These are phyloP conservation scores for Bovichtus diacanthus DNA, from an alignment of 2,797 vertebrate genomes.

Conservation along the genomic window DNA sequence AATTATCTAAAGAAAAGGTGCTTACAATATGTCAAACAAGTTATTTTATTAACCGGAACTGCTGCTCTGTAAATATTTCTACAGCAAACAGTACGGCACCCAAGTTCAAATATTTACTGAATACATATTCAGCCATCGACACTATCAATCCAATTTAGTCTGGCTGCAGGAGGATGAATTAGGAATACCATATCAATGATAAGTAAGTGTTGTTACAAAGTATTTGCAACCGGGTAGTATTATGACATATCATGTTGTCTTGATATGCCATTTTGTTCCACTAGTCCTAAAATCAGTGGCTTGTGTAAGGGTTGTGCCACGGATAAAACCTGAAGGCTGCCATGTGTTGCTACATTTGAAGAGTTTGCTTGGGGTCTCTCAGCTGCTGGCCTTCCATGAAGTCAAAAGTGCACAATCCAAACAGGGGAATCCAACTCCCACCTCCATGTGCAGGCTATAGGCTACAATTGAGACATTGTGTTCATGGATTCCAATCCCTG, in stretches of 20 bases:
- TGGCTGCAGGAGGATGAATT: background rate
- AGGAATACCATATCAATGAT: constrained; percentile 4
- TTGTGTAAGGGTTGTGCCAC: constrained; percentile 8
- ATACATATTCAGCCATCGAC: constrained; percentile 49
- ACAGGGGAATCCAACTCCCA: constrained; percentile 80
- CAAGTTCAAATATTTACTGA: constrained; percentile 83
- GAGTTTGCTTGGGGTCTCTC: constrained; percentile 60
- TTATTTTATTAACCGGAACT: constrained; percentile 74
- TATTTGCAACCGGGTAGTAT: background rate
- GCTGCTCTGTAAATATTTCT: constrained; percentile 72
- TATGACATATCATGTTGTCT: background rate
- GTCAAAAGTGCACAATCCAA: constrained; percentile 65
- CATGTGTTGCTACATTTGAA: constrained; percentile 37
- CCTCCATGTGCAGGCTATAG: constrained; percentile 75
- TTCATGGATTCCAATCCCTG: constrained; percentile 61
- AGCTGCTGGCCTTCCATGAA: constrained; percentile 64
- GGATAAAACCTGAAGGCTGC: constrained; percentile 26
- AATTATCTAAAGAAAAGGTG: constrained; percentile 2
- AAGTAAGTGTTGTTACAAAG: background rate
- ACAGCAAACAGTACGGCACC: constrained; percentile 79
- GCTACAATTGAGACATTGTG: constrained; percentile 80
- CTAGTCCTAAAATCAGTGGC: background rate
- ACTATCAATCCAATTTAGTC: constrained; percentile 24
- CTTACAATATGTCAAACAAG: constrained; percentile 27
- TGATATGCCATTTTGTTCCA: background rate